These are phyloP conservation scores for Noctilio leporinus DNA, from an alignment of 2,113 vertebrate genomes.

Conservation along the genomic window DNA sequence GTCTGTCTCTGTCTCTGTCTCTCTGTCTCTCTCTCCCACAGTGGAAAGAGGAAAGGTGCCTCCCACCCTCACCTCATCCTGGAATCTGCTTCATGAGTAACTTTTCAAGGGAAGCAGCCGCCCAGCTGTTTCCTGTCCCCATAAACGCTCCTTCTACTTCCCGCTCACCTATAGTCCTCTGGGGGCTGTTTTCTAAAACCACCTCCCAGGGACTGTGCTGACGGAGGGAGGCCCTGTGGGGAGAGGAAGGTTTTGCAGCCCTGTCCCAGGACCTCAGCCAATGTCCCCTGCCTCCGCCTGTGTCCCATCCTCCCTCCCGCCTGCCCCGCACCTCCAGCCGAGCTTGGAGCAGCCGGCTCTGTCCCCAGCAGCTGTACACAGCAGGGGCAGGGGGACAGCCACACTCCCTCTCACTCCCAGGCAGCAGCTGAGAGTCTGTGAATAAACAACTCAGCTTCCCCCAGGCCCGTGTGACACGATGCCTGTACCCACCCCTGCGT, in stretches of 20 bases:
- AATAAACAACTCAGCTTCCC: background rate
- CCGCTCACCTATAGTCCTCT: background rate
- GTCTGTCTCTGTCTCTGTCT: too few relatives aligned
- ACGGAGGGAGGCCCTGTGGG: background rate
- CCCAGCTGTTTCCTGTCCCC: slow-evolving; percentile 60
- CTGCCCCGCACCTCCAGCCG: background rate
- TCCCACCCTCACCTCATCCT: slow-evolving; percentile 24
- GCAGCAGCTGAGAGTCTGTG: background rate
- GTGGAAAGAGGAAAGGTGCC: slow-evolving; percentile 23
- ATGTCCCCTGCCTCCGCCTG: background rate
- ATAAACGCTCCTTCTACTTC: background rate
- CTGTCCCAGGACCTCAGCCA: slow-evolving; percentile 27
- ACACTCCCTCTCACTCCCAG: background rate
- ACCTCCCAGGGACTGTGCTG: background rate
- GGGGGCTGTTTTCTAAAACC: background rate
- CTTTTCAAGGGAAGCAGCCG: background rate
- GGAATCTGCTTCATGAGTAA: background rate
- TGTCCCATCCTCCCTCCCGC: accelerated
- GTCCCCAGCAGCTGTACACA: slow-evolving; percentile 47
- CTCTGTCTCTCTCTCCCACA: background rate
- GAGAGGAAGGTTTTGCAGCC: background rate
- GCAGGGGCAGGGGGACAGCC: background rate
- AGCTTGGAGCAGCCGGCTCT: background rate
- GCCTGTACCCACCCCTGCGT: background rate
- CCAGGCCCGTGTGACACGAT: background rate